Percentiles rank a stretch among this genome's conserved stretches.
Conservation (phyloP, 2,888 invertebrate species). For the Cephus runcator region DNA sequence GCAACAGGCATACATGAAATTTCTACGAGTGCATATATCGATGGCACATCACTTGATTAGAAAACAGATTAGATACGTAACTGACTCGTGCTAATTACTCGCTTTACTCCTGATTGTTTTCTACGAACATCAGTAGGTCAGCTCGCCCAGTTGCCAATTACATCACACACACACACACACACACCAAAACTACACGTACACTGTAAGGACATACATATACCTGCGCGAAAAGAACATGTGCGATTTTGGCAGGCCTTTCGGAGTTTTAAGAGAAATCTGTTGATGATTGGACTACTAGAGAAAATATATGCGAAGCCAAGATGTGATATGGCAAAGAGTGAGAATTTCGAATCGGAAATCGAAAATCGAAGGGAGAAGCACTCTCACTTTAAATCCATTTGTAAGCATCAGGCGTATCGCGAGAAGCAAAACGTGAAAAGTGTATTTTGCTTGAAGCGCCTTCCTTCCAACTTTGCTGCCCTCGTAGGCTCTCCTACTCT, state of each 20-base stretch:
- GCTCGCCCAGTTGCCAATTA: too few species aligned
- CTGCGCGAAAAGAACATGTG: neutral
- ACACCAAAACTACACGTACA: too few species aligned
- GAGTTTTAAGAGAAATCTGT: neutral
- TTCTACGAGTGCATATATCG: too few species aligned
- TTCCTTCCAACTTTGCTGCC: neutral
- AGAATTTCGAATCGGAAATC: constrained; percentile 2
- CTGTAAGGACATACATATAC: neutral
- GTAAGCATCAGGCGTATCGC: constrained; percentile 17
- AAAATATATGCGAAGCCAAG: neutral
- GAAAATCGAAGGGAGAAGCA: constrained; percentile 9
- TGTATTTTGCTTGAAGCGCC: neutral
- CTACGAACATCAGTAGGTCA: too few species aligned
- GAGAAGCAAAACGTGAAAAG: neutral
- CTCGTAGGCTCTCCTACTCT: neutral
- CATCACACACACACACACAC: too few species aligned
- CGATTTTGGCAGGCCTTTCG: neutral
- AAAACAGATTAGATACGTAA: too few species aligned
- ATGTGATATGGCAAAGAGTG: neutral
- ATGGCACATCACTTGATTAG: too few species aligned
- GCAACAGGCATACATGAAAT: too few species aligned
- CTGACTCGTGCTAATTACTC: too few species aligned
- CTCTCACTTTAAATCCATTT: constrained; percentile 18
- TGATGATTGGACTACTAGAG: neutral
- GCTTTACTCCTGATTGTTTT: too few species aligned